phyloP scores from a whole-genome alignment of 1,140 invertebrate species.

The Trigoniulus corallinus region DNA sequence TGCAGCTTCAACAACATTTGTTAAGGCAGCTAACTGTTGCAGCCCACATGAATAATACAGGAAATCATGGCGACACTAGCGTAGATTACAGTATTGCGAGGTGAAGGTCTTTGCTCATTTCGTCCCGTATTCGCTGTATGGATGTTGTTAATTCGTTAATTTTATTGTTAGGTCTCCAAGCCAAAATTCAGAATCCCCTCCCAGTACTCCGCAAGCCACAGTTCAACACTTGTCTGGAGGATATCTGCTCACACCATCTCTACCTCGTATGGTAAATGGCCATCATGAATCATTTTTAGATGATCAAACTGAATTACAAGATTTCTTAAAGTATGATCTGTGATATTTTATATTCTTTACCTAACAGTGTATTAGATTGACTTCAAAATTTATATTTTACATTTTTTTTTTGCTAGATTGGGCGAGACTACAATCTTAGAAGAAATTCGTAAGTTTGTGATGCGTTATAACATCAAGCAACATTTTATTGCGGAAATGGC shows the following conservation, averaged over 20 bases:
- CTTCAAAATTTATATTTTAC: background rate
- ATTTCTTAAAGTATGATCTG: slow-evolving; percentile 17
- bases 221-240: slow-evolving; percentile 6
- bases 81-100: background rate
- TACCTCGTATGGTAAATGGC: slow-evolving; percentile 13
- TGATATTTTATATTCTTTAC: too few relatives aligned
- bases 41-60: background rate
- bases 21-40: slow-evolving; percentile 6
- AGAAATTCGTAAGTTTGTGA: slow-evolving; percentile 23
- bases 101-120: background rate
- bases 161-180: slow-evolving; percentile 6
- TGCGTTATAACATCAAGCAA: slow-evolving; percentile 23
- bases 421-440: slow-evolving; percentile 20
- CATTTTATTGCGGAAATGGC: slow-evolving; percentile 25
- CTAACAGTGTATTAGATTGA: background rate
- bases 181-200: slow-evolving; percentile 12
- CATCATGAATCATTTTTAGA: slow-evolving; percentile 16
- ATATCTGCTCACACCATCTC: slow-evolving; percentile 6
- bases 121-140: background rate
- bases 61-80: background rate
- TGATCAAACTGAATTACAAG: slow-evolving; percentile 17
- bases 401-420: slow-evolving; percentile 15
- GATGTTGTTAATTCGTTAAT: background rate
- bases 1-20: slow-evolving; percentile 10
- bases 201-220: slow-evolving; percentile 14